A percentile compares a stretch with the other conserved stretches of the same genome.
Evolutionary conservation across 2,888 invertebrate genomes (phyloP).

Genomic region (Xanthia icteritia): DNA sequence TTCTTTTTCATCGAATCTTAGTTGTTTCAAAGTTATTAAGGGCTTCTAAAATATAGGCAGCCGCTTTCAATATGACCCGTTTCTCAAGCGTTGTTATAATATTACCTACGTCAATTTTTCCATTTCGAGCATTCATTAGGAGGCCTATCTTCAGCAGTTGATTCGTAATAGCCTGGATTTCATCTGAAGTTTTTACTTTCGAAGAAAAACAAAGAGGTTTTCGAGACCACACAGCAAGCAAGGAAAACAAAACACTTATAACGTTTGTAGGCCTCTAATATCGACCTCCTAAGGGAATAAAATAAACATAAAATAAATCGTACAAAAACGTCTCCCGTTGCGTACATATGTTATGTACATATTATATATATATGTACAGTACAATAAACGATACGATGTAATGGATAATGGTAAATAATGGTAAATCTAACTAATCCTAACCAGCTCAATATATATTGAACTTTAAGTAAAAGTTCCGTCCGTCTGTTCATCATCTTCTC

Average conservation of each 20-base stretch:
- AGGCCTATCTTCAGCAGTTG: background rate
- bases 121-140: background rate
- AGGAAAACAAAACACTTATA: slow-evolving; percentile 6
- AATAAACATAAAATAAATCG: slow-evolving; percentile 52
- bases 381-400: slow-evolving; percentile 41
- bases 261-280: slow-evolving; percentile 16
- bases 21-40: background rate
- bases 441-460: background rate
- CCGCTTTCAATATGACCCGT: background rate
- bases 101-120: background rate
- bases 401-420: slow-evolving; percentile 49
- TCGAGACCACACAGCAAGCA: slow-evolving; percentile 32
- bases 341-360: too few relatives aligned
- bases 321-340: slow-evolving; percentile 35
- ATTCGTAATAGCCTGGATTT: too few relatives aligned
- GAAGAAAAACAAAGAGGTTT: background rate
- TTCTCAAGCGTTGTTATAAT: background rate
- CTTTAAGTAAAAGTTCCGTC: background rate
- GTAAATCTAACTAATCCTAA: slow-evolving; percentile 35
- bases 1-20: background rate
- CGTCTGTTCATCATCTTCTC: slow-evolving; percentile 16
- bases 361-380: too few relatives aligned
- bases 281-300: slow-evolving; percentile 32
- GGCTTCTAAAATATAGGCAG: background rate
- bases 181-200: background rate